These are phyloP conservation scores for Microctenopoma stevenorrisi DNA, from an alignment of 2,797 vertebrate species.

Conservation along the genomic window DNA sequence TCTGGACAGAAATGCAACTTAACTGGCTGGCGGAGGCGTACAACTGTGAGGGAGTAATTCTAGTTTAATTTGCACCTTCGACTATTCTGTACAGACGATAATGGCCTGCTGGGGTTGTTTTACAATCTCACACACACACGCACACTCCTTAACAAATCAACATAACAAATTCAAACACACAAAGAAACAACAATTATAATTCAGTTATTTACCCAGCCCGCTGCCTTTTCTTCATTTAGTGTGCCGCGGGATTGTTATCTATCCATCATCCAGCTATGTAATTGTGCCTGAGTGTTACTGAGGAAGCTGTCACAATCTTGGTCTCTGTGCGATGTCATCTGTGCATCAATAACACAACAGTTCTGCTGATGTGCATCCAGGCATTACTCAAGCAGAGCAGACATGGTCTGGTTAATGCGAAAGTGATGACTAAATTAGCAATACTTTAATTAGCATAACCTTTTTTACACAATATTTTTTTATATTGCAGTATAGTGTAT, in stretches of 20 bases:
- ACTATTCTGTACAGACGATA: constrained; percentile 25
- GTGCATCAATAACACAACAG: constrained; percentile 59
- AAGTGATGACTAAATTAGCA: not conserved
- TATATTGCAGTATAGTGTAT: no score
- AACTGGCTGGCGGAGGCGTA: no score
- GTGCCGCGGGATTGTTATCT: constrained; percentile 48
- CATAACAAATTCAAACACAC: constrained; percentile 19
- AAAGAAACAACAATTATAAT: constrained; percentile 53
- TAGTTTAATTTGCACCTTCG: constrained; percentile 18
- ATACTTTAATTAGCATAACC: not conserved
- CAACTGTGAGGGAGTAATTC: no score
- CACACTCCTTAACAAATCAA: constrained; percentile 34
- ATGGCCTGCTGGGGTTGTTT: constrained; percentile 28
- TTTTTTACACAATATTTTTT: not conserved
- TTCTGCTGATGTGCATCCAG: constrained; percentile 47
- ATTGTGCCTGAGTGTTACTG: constrained; percentile 53
- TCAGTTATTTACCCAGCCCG: constrained; percentile 27
- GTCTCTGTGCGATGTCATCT: constrained; percentile 63
- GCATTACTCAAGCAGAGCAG: constrained; percentile 32
- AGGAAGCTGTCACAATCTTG: constrained; percentile 57
- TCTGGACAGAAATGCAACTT: no score
- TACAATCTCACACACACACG: constrained; percentile 13
- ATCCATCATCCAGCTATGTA: constrained; percentile 60
- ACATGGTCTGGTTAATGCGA: constrained; percentile 10
- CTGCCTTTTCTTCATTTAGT: not conserved